Conservation (phyloP, 2,888 invertebrate species). For the Phalera bucephala region DNA sequence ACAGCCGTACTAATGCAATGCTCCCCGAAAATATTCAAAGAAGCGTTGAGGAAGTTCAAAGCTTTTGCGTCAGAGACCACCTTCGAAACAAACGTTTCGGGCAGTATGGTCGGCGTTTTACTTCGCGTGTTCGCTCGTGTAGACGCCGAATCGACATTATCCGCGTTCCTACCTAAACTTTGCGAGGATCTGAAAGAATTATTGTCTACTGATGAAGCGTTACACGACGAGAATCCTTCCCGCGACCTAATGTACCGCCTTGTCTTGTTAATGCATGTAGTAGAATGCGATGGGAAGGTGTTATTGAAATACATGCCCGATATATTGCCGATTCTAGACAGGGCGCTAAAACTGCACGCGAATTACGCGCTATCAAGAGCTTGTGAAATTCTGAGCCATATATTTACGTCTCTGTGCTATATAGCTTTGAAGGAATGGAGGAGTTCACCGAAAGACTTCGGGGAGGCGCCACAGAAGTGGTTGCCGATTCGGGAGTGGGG, state of each 20-base stretch:
- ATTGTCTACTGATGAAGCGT: slow-evolving; percentile 85
- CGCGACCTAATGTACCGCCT: slow-evolving; percentile 91
- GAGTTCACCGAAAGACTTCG: slow-evolving; percentile 84
- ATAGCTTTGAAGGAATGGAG: slow-evolving; percentile 85
- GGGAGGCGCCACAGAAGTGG: slow-evolving; percentile 85
- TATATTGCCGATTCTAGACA: slow-evolving; percentile 86
- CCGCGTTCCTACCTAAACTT: slow-evolving; percentile 88
- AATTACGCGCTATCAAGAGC: slow-evolving; percentile 86
- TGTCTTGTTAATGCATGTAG: slow-evolving; percentile 87
- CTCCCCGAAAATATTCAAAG: slow-evolving; percentile 84
- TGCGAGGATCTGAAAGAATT: slow-evolving; percentile 85
- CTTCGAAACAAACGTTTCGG: slow-evolving; percentile 93
- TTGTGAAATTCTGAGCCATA: slow-evolving; percentile 83
- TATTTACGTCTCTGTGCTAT: slow-evolving; percentile 83
- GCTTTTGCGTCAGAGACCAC: slow-evolving; percentile 88
- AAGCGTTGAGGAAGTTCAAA: slow-evolving; percentile 89
- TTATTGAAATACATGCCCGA: slow-evolving; percentile 86
- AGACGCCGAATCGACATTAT: slow-evolving; percentile 87
- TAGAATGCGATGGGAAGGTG: slow-evolving; percentile 85
- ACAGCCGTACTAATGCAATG: slow-evolving; percentile 88
- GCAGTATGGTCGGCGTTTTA: slow-evolving; percentile 89
- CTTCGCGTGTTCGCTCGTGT: slow-evolving; percentile 86
- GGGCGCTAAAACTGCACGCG: slow-evolving; percentile 86
- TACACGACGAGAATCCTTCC: slow-evolving; percentile 90
- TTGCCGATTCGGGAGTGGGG: slow-evolving; percentile 93